Percentiles rank a stretch among this genome's conserved stretches.
These are phyloP conservation scores for Ciconia boyciana DNA, from an alignment of 2,113 vertebrate species.

Conservation along the genomic window DNA sequence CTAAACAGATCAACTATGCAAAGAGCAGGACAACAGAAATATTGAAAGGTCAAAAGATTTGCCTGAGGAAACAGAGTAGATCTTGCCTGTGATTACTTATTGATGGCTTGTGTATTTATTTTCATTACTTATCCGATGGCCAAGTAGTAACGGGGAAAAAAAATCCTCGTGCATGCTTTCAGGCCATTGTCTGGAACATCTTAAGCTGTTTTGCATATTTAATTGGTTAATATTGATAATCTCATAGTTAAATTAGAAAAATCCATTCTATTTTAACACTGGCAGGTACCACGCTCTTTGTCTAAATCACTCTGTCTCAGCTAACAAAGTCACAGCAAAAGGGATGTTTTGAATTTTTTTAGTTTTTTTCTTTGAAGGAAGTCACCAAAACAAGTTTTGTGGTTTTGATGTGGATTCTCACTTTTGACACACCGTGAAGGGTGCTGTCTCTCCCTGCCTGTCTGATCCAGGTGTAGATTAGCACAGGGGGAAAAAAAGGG, in stretches of 20 bases:
- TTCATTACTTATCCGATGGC: not conserved
- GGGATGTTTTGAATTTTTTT: not conserved
- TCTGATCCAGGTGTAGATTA: not conserved
- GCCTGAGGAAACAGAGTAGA: not conserved
- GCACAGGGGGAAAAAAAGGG: rapidly evolving
- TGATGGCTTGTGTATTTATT: not conserved
- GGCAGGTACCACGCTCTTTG: not conserved
- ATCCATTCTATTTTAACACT: not conserved
- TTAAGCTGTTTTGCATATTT: not conserved
- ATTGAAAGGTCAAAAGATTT: not conserved
- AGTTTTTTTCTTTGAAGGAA: not conserved
- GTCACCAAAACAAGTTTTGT: not conserved
- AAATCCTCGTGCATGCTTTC: not conserved
- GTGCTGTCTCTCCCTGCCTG: not conserved
- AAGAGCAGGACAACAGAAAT: not conserved
- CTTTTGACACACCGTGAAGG: not conserved
- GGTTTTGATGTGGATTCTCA: not conserved
- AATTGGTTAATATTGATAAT: not conserved
- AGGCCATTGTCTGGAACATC: not conserved
- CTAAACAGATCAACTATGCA: not conserved
- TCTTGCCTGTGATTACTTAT: not conserved
- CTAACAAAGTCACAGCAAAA: not conserved
- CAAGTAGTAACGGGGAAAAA: not conserved
- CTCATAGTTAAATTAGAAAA: not conserved
- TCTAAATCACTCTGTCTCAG: not conserved